Base-by-base conservation (phyloP, 2,797 vertebrate genomes). In the Cygnus olor region DNA sequence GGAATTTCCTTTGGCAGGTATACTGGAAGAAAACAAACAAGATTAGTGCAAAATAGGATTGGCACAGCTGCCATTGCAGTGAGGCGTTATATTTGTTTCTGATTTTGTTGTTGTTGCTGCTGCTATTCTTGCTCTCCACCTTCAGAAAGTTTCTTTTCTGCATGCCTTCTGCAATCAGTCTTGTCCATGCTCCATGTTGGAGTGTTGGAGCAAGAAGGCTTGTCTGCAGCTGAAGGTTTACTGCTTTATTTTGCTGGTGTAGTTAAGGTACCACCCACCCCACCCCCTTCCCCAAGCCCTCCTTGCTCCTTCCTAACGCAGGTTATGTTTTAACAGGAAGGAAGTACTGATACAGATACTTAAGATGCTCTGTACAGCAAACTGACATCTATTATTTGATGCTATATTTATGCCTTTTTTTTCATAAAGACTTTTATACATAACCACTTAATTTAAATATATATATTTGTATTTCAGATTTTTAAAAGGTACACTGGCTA, bases 1-100 rank as follows among this genome's bases (percentile, higher is more conserved):
- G 63, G 34, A 34, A 84, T 92, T 91, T 95, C 47, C 51, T 94
- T 57, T 61, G 63, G 42, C 56, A 90, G 36, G 42, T 84, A 73
- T 60, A 63, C 14, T 76, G 65, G 45, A 47, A 85, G 57, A 80
- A 94, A 89, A 12, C 58, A 78, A 93, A 70, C 9, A 49, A 54
- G 21, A 64, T 57, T 30, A 56, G 24, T 19, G 11, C 36, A 72
- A 88, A 91, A 38, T 58, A 63, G 18, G 47, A 80, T 49, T 93
- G 70, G 25, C 25, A 61, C 16, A 58, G 40, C 70, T 89, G 65
- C n/a, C 54, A 24, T 80, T 69, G 25, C 56, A 14, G 49, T 42
- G 16, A 12, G 2, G 2, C 14, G 68, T 72, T 87, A 74, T 44
- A 34, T 89, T 89, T 93, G 32, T 74, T 88, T 84, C 45, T 79